Conservation (phyloP, 2,113 vertebrate genomes). For the Phrynocephalus versicolor region DNA sequence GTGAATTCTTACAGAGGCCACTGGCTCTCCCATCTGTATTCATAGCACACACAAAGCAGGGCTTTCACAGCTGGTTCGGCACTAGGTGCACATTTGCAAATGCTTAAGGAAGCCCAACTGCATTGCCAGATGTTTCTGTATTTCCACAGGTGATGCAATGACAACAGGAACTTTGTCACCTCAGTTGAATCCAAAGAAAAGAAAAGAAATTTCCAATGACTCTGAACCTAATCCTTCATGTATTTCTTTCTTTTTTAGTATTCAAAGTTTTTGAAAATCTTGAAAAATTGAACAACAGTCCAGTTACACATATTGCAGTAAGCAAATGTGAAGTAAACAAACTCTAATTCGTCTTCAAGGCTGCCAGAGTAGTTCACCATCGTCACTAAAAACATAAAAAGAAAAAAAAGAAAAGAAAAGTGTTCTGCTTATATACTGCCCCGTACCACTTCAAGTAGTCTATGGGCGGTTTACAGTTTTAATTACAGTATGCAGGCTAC, state of each 20-base stretch:
- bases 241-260: background rate
- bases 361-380: background rate
- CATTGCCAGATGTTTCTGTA: background rate
- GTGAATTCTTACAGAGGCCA: background rate
- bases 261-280: background rate
- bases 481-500: too few relatives aligned
- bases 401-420: background rate
- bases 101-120: background rate
- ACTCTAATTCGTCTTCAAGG: conserved; percentile 9
- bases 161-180: background rate
- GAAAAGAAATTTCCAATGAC: background rate
- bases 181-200: background rate
- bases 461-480: too few relatives aligned
- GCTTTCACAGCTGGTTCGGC: background rate
- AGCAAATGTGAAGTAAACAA: background rate
- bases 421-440: too few relatives aligned
- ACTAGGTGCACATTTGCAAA: background rate
- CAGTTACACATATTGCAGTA: background rate
- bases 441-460: too few relatives aligned
- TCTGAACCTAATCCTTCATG: background rate
- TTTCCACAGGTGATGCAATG: background rate
- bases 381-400: background rate
- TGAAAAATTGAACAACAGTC: background rate
- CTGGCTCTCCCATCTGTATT: background rate
- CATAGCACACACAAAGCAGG: background rate